Evolutionary conservation across 2,113 vertebrate species (phyloP), one percentile per base, ranked within the genome.

Genomic region (Nycticebus coucang): DNA sequence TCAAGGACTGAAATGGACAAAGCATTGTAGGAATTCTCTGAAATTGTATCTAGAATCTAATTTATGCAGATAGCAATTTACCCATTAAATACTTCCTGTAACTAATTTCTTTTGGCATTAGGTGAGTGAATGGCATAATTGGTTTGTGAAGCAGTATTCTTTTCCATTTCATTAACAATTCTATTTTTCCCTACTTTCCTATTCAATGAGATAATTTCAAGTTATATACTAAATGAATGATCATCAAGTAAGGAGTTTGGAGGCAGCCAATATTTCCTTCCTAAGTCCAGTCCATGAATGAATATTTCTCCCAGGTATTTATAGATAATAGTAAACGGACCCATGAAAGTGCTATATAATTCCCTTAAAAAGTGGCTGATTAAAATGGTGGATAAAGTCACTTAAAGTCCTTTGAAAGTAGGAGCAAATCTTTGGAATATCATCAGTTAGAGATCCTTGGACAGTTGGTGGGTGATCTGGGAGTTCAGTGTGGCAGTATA

Each of bases 161-260:
- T 80, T 62, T 85, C 28, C 13, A 57, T 75, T 37, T 77, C 26
- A 71, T 59, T 24, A 81, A 53, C 80, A 87, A 33, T 35, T 33
- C 13, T 92, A 33, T n/a, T 66, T 95, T 81, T 35, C 3, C 18
- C 33, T 53, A 78, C 4, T 72, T 1, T 92, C 60, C 9, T 83
- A 30, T 45, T 78, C 68, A 22, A 72, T 80, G 66, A 74, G 22
- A 74, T 62, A 91, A 79, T 92, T 95, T 89, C 30, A 92, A 82
- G 30, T 35, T 68, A 6, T 45, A 35, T 30, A 87, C 41, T 41
- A n/a, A 21, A 72, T 72, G 5, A 94, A 94, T 85, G 35, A 2
- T 33, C 1, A 74, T 89, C 33, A 87, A 83, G 30, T 24, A 93
- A n/a, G 88, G 60, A 87, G 15, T 75, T 91, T 26, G 81, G 19